Evolutionary conservation across 1,140 invertebrate species (phyloP), one percentile per base, ranked within the genome.

Genomic region (Achroia grisella): DNA sequence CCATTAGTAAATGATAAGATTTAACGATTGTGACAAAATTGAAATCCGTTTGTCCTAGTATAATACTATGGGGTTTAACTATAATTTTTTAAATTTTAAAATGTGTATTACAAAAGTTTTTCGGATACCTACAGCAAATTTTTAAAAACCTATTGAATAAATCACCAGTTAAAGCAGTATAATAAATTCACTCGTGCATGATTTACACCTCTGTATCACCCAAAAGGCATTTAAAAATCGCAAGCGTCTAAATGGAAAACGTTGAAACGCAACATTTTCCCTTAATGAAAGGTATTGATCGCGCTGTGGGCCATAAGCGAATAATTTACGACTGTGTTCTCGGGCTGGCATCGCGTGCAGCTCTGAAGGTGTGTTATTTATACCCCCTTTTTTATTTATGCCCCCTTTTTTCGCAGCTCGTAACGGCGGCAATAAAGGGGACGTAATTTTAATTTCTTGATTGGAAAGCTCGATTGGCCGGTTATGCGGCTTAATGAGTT

Each of bases 401-500:
- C 71, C 70, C 76, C 76, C 78, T 84, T 85, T 85, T 85, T 85
- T 85, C 81, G 81, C 81, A 85, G 78, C 74, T 85, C 81, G 76
- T 85, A 85, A 82, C 76, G 62, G 66, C 63, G 40, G 76, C 56
- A 46, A 64, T 84, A 84, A 82, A 82, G 67, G 78, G 74, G 76
- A 81, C 76, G 72, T 78, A 69, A 72, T 80, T 84, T 84, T 84
- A 84, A 84, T 84, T 81, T 77, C 80, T 72, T 80, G 80, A 84
- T 81, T 84, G 77, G 76, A 75, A 80, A 82, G 74, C 78, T 84
- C 71, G 77, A 84, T 80, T 78, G 75, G 75, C 57, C 70, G 66
- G 72, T 80, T 82, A 81, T 77, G 71, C 73, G 76, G 60, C 65
- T 80, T 84, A 84, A 84, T 84, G 71, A 82, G 76, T 82, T 82